Evolutionary conservation across 2,888 invertebrate genomes (phyloP).

Genomic region (Amphipyra tragopoginis): DNA sequence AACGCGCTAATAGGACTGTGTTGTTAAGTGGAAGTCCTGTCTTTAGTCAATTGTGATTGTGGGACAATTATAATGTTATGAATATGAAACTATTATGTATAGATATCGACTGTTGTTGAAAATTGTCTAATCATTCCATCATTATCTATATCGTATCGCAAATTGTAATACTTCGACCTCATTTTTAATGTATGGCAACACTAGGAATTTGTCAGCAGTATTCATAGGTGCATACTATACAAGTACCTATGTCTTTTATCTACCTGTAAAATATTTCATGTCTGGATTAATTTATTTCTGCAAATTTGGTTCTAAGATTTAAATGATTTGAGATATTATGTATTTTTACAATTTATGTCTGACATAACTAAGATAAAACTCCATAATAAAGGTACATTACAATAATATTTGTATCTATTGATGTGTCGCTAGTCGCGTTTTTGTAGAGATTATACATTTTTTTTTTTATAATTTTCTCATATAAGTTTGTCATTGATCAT

Average conservation of each 20-base stretch:
- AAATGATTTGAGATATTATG: slow-evolving; percentile 24
- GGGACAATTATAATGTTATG: slow-evolving; percentile 29
- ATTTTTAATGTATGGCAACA: slow-evolving; percentile 43
- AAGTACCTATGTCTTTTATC: slow-evolving; percentile 29
- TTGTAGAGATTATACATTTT: neutral
- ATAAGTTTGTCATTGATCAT: slow-evolving; percentile 3
- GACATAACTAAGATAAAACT: slow-evolving; percentile 3
- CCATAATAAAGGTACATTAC: slow-evolving; percentile 6
- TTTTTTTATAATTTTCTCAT: slow-evolving; percentile 1
- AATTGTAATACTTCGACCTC: slow-evolving; percentile 6
- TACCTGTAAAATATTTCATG: slow-evolving; percentile 35
- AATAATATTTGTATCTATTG: neutral
- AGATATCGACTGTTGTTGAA: slow-evolving; percentile 28
- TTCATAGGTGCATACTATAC: slow-evolving; percentile 31
- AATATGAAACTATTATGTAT: slow-evolving; percentile 25
- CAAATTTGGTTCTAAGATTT: slow-evolving; percentile 34
- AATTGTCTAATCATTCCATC: slow-evolving; percentile 46
- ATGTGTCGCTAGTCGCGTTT: slow-evolving; percentile 10
- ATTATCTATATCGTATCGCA: slow-evolving; percentile 10
- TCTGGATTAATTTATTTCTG: slow-evolving; percentile 26
- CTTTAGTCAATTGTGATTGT: slow-evolving; percentile 44
- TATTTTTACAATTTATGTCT: slow-evolving; percentile 17
- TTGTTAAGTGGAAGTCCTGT: slow-evolving; percentile 14
- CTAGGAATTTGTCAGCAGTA: slow-evolving; percentile 37
- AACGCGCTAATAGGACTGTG: slow-evolving; percentile 1